These are phyloP conservation scores for Oreohelix idahoensis DNA, from an alignment of 1,140 invertebrate species.

Conservation along the genomic window DNA sequence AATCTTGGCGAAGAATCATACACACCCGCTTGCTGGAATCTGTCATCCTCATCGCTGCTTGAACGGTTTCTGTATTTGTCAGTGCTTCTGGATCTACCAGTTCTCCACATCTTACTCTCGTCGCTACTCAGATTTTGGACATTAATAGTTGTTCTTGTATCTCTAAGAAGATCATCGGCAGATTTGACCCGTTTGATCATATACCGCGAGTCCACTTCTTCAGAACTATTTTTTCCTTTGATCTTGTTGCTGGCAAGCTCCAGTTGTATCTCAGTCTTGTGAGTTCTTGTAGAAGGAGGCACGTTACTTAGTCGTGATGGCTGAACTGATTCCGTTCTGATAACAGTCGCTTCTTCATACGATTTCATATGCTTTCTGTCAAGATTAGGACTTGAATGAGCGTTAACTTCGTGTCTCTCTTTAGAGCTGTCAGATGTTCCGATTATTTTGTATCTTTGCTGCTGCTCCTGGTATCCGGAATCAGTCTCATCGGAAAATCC, in stretches of 20 bases:
- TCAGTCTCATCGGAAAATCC: background rate
- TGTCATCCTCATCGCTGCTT: background rate
- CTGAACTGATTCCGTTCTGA: background rate
- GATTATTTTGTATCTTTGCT: conserved; percentile 6
- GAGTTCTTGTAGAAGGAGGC: conserved; percentile 2
- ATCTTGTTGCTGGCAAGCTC: conserved; percentile 15
- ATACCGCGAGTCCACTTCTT: background rate
- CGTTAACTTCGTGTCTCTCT: background rate
- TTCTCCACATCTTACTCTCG: conserved; percentile 18
- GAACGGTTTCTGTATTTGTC: background rate
- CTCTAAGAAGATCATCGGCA: background rate
- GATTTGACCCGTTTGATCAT: conserved; percentile 26
- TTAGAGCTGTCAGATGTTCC: conserved; percentile 7
- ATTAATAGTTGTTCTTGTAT: background rate
- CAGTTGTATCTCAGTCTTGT: conserved; percentile 35
- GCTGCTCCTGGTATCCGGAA: background rate
- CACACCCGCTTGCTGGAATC: background rate
- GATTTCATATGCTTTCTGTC: background rate
- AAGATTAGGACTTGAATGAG: background rate
- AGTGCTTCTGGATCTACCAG: conserved; percentile 3
- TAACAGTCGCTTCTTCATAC: conserved; percentile 8
- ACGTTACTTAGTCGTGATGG: background rate
- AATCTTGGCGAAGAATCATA: background rate
- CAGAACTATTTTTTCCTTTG: background rate
- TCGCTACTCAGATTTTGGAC: background rate